Base-by-base conservation (phyloP, 1,140 invertebrate species). In the Lamellibrachia luymesi region DNA sequence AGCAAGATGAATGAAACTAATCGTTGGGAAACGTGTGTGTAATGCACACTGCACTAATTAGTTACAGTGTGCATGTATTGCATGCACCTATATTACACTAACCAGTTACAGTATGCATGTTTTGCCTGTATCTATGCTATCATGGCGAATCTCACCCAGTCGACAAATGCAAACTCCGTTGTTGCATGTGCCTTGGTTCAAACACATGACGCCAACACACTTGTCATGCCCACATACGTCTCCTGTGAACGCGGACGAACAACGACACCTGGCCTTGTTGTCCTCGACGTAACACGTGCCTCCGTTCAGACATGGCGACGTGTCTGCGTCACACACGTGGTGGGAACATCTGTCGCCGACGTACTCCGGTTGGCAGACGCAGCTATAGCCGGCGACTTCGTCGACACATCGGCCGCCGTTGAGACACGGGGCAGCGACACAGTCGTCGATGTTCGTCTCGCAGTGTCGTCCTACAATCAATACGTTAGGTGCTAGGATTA, bases 321-420 rank as follows among this genome's bases (percentile, higher is more conserved):
- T 2, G 64, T 80, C 64, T 0, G 0, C 4, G 64, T 80, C 64
- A 17, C 64, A 80, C 64, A 80, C 64, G 64, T 80, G 64, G 0
- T 80, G 64, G 13, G 13, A 10, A 80, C 64, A 80, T 4, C 25
- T 8, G 64, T 17, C 13, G 25, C 64, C 64, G 64, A 80, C 64
- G 64, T 80, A 80, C 64, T 80, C 13, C 2, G 25, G 64, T 80
- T 10, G 64, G 93, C 96, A 96, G 92, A 94, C 93, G 94, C 96
- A 96, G 64, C 91, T 93, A 93, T 95, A 96, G 93, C 94, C 94
- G 90, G 95, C 94, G 25, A 95, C 93, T 51, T 93, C 91, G 94
- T 99, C 98, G 91, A 98, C 97, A 95, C 99, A 99, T 4, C 98
- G 98, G 8, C 98, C 96, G 0, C 98, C 98, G 95, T 99, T 98